Evolutionary conservation across 2,113 vertebrate species (phyloP).

Genomic region (Noctilio leporinus): DNA sequence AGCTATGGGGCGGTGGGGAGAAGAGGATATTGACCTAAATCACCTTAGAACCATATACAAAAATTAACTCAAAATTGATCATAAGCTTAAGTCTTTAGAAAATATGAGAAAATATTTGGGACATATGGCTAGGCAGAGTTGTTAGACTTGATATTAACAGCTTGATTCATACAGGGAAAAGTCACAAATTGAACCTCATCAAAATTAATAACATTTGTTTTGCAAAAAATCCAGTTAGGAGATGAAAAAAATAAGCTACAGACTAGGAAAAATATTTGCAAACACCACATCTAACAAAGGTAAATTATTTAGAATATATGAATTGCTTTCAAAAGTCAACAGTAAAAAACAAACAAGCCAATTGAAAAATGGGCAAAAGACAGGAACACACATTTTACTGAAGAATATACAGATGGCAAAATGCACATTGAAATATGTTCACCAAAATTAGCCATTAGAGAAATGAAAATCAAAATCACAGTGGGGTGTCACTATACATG

Average conservation of each 20-base stretch:
- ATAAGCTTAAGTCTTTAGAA: background rate
- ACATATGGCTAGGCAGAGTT: background rate
- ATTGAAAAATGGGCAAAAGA: background rate
- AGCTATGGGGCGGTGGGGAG: background rate
- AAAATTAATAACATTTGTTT: background rate
- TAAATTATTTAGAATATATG: background rate
- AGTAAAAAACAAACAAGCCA: background rate
- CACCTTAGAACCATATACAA: background rate
- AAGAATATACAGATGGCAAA: slow-evolving; percentile 20
- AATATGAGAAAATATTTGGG: background rate
- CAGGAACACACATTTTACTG: background rate
- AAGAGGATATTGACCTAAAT: background rate
- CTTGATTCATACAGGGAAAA: background rate
- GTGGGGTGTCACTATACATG: background rate
- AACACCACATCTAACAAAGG: background rate
- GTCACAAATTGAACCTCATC: background rate
- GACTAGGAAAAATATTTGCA: background rate
- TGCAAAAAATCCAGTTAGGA: background rate
- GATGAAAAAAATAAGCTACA: background rate
- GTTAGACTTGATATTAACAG: background rate
- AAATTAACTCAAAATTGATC: background rate
- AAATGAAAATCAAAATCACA: slow-evolving; percentile 24
- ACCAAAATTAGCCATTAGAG: slow-evolving; percentile 21
- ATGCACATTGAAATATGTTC: background rate
- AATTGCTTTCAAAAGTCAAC: background rate